Evolutionary conservation across 37 sponge, comb jelly and placozoan species (phyloP), one percentile per base, ranked within the genome.

Genomic region (Aphrocallistes beatrix): DNA sequence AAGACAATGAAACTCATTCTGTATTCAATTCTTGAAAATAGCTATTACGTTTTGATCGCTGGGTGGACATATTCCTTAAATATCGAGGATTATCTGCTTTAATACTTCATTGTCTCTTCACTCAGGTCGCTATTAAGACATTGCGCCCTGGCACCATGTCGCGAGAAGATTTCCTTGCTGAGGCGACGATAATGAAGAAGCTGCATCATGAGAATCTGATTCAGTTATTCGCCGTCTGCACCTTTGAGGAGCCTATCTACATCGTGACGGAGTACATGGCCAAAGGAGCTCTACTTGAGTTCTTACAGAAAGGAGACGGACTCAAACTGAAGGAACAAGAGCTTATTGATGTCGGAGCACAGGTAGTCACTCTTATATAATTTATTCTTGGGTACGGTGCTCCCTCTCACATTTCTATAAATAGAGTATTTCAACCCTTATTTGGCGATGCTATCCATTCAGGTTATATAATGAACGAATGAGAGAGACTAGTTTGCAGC

Each of bases 131-230:
- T 19, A 42, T 87, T 36, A 87, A 87, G 38, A 85, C 83, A 10
- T 36, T 87, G 6, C 84, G 84, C 39, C 49, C 84, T 37, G 88
- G 88, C 1, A 86, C 86, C 23, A 87, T 87, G 88, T 19, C 83
- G 16, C 83, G 86, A 40, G 38, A 37, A 3, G 88, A 85, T 39
- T 87, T 87, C 51, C 84, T 87, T 16, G 84, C 84, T 36, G 88
- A 87, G 37, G 88, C 88, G 10, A 85, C 86, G 83, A 86, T 89
- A 16, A 89, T 89, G 90, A 89, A 89, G 81, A 88, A 88, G 47
- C 45, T 89, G 17, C 87, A 87, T 8, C 90, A 89, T 81, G 83
- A 83, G 38, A 89, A 89, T 36, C 51, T 89, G 42, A 81, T 89
- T 10, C 90, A 89, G 51, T 51, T 89, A 0, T 89, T 47, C 37